A percentile compares a stretch with the other conserved stretches of the same genome.
Conservation (phyloP, 2,113 vertebrate genomes). For the Sarotherodon lohbergeri region DNA sequence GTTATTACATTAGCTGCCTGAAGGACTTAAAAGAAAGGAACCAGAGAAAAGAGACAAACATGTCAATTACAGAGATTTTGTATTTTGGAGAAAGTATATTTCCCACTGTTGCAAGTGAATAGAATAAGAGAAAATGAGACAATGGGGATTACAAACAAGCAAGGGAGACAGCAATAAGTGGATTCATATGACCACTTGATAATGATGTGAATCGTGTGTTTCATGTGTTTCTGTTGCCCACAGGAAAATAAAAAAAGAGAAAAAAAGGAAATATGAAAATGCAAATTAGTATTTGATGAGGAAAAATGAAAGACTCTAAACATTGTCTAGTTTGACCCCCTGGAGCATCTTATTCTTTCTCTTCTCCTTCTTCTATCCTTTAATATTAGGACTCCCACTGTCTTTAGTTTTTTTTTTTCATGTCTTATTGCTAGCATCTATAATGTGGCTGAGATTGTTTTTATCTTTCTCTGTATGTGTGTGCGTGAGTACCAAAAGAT, state of each 20-base stretch:
- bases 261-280: background rate
- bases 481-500: background rate
- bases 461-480: background rate
- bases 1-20: background rate
- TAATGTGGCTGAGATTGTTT: background rate
- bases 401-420: background rate
- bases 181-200: background rate
- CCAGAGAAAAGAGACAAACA: background rate
- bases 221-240: background rate
- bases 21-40: background rate
- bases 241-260: background rate
- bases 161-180: background rate
- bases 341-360: background rate
- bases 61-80: background rate
- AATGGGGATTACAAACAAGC: background rate
- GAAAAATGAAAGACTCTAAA: background rate
- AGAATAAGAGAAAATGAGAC: background rate
- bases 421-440: background rate
- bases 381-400: background rate
- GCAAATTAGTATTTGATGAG: conserved; percentile 15
- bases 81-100: background rate
- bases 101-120: background rate
- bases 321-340: background rate
- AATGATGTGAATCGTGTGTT: background rate
- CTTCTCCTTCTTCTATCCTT: background rate